These are phyloP conservation scores for Aphidoletes aphidimyza DNA, from an alignment of 2,888 invertebrate genomes.

Conservation along the genomic window DNA sequence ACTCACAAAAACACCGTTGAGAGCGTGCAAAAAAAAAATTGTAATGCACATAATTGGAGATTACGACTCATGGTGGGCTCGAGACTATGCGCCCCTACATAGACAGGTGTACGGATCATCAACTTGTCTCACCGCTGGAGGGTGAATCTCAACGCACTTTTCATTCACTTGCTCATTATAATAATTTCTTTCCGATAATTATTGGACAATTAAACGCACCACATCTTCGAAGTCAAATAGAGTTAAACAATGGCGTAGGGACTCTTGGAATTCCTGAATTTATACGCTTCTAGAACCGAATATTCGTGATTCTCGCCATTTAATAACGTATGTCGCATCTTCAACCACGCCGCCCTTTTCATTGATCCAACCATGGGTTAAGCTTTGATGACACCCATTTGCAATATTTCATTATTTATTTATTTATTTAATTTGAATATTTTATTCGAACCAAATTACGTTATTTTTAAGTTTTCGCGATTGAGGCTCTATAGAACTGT, in stretches of 20 bases:
- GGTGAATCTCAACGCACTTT: neutral
- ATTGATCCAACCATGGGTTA: slow-evolving; percentile 11
- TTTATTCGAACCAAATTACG: too few relatives aligned
- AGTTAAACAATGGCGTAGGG: neutral
- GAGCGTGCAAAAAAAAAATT: neutral
- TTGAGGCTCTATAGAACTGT: too few relatives aligned
- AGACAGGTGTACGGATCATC: neutral
- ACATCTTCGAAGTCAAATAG: neutral
- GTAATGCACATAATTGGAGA: neutral
- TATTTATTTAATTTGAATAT: too few relatives aligned
- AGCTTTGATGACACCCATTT: too few relatives aligned
- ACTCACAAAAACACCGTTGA: neutral
- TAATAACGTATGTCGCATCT: neutral
- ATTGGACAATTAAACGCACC: neutral
- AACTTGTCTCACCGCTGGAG: neutral
- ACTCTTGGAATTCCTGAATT: neutral
- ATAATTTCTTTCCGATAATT: too few relatives aligned
- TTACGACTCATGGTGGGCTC: neutral
- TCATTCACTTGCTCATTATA: neutral
- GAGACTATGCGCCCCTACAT: neutral
- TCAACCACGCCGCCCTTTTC: neutral
- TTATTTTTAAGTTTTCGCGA: too few relatives aligned
- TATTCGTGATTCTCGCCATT: neutral
- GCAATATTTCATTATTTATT: too few relatives aligned
- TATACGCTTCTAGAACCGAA: neutral